Evolutionary conservation across 1,140 invertebrate genomes (phyloP), one percentile per base, ranked within the genome.

Genomic region (Adelges cooleyi): DNA sequence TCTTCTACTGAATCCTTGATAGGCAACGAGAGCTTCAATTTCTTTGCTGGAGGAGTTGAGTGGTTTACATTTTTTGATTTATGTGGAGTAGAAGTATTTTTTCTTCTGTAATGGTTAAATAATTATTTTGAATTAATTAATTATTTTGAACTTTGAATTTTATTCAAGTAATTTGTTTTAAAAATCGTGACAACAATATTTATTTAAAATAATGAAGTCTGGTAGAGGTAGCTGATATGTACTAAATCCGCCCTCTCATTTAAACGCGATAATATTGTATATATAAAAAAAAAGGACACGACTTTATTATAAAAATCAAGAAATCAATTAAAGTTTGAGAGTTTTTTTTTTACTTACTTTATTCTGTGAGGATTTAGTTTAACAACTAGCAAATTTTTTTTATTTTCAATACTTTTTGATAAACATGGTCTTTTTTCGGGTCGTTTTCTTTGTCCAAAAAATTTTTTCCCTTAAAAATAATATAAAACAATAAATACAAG

Each of bases 341-440:
- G n/a, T n/a, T n/a, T n/a, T n/a, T n/a, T n/a, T n/a, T n/a, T n/a
- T n/a, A 62, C 42, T 62, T 22, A 62, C 56, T 62, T 62, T 15
- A 48, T 1, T 29, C 46, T 59, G 18, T 11, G 5, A 29, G 42
- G 2, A 29, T 29, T 48, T 62, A 62, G 27, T 33, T 62, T 46
- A 33, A 62, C 42, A 2, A 48, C 42, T n/a, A 62, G n/a, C 29
- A 33, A 18, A 20, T 62, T 62, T 33, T 46, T 62, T 59, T 44
- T 59, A 27, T 17, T 46, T 3, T 46, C 40, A 27, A 6, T 46
- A 22, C 13, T 62, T 33, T 48, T 62, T 33, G 40, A 54, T 52
- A 29, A 29, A 18, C 20, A 40, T 29, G 2, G 27, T 44, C 27
- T 62, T 33, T 56, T 62, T 20, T 62, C 42, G 46, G 42, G 5